Base-by-base conservation (phyloP, 2,797 vertebrate species). In the Gymnopithys bicolor region DNA sequence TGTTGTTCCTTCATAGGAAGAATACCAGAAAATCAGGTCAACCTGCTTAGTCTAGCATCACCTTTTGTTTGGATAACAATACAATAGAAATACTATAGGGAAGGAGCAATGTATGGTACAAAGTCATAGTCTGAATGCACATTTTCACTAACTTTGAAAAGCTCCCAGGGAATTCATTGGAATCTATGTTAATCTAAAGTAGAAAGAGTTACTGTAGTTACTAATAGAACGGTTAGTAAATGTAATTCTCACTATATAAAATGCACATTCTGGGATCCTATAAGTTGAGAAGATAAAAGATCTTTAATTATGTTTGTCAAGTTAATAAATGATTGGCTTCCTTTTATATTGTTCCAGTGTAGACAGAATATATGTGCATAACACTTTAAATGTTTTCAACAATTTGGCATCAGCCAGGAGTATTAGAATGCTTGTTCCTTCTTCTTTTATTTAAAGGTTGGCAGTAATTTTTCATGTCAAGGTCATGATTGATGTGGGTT, bases 391-490 rank as follows among this genome's bases (percentile, higher is more conserved):
- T 96, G 76, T 90, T 91, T 74, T 94, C 91, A 96, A 78, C n/a
- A 71, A 60, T 91, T 93, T 96, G 86, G 78, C 82, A 59, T 51
- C 66, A 82, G 63, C 30, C 56, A 80, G 71, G 32, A 81, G 55
- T 77, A 25, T 83, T 71, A 79, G 59, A 85, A 27, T 81, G 93
- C 79, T 95, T 90, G 85, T 24, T 89, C 41, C 62, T 64, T 91
- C 56, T 91, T 87, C 58, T 90, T 87, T 94, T 92, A 95, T 94
- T 95, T 96, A 94, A 96, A 80, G 77, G 87, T 82, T 81, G 87
- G 48, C 88, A 84, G 87, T 92, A 97, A 97, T 89, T 97, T 97
- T 97, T 97, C 80, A 74, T 95, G 84, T 97, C 95, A 97, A 96
- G 84, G 87, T 97, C 23, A 7, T 93, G 90, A 96, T 92, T 97